Percentiles rank a stretch among this genome's conserved stretches.
phyloP scores from a whole-genome alignment of 2,113 vertebrate genomes.

The Naja naja region DNA sequence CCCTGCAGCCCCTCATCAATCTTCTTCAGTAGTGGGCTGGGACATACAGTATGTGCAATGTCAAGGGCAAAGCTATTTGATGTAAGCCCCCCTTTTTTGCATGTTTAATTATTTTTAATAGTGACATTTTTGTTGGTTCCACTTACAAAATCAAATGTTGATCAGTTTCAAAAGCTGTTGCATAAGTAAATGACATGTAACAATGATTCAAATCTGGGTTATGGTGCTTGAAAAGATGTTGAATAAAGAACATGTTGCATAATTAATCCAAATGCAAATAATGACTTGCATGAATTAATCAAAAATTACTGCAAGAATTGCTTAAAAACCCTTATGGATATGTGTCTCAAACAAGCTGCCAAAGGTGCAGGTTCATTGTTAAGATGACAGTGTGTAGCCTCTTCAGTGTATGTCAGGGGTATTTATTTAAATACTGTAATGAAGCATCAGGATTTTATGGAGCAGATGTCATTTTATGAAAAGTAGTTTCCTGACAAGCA shows the following conservation, averaged over 20 bases:
- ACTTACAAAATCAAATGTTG: background rate
- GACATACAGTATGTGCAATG: background rate
- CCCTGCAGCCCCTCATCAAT: background rate
- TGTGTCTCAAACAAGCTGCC: background rate
- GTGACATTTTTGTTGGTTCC: background rate
- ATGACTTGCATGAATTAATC: background rate
- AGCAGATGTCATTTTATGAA: constrained; percentile 5
- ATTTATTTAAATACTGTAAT: constrained; percentile 15
- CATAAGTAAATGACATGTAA: background rate
- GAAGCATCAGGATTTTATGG: constrained; percentile 11
- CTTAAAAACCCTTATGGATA: background rate
- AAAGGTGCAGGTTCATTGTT: background rate
- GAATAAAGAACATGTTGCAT: background rate
- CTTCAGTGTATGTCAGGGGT: background rate
- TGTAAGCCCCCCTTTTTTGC: background rate
- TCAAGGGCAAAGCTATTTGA: background rate
- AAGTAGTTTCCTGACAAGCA: constrained; percentile 8
- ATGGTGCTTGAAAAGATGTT: background rate
- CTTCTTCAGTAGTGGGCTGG: background rate
- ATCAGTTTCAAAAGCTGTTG: background rate
- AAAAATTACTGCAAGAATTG: background rate
- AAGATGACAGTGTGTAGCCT: background rate
- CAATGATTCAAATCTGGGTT: background rate
- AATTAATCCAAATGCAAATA: background rate
- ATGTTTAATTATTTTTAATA: background rate